Percentiles rank a stretch among this genome's conserved stretches.
Evolutionary conservation across 2,797 vertebrate genomes (phyloP).

Genomic region (Eurystomus glaucurus): DNA sequence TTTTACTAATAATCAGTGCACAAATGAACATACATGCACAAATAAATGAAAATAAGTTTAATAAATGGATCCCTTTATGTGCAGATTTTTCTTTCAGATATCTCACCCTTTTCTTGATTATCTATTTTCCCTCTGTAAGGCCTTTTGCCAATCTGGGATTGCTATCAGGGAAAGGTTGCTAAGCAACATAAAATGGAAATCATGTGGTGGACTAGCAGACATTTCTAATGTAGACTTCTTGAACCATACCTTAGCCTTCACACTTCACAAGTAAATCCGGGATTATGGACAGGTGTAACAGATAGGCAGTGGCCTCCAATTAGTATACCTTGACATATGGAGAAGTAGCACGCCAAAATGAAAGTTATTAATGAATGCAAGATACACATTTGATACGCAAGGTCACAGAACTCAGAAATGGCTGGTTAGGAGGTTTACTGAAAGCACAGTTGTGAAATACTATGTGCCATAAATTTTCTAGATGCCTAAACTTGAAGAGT

Average conservation of each 20-base stretch:
- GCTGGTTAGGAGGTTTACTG: background rate
- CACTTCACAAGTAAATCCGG: background rate
- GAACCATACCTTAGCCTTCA: constrained; percentile 7
- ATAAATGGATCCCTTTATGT: background rate
- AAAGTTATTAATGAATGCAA: background rate
- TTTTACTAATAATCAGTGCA: background rate
- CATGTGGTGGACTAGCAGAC: background rate
- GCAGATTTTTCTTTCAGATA: background rate
- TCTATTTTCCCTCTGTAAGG: background rate
- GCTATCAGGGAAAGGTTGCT: constrained; percentile 55
- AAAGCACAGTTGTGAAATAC: background rate
- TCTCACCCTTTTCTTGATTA: background rate
- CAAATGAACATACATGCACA: background rate
- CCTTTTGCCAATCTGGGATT: constrained; percentile 17
- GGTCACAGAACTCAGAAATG: background rate
- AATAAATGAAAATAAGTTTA: background rate
- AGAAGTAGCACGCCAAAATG: background rate
- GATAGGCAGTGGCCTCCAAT: background rate
- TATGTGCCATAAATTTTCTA: background rate
- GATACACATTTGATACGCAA: background rate
- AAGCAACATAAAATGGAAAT: constrained; percentile 67
- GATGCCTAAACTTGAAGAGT: background rate
- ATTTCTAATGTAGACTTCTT: background rate
- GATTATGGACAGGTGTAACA: background rate
- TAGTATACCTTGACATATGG: background rate